These are phyloP conservation scores for Rhabdomys pumilio DNA, from an alignment of 2,797 vertebrate species.

Conservation along the genomic window DNA sequence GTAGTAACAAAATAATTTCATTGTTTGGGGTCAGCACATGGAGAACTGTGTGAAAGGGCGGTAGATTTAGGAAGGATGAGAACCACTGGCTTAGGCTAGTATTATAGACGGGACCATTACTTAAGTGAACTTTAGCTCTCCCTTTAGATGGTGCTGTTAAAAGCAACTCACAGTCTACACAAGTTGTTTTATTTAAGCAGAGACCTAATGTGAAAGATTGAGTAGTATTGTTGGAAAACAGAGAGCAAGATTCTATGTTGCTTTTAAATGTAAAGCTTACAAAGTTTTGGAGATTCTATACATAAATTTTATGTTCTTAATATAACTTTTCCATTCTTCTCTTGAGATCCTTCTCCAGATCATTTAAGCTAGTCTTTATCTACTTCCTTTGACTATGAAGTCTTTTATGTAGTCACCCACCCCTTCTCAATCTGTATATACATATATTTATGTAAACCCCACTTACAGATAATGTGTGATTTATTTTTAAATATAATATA, in stretches of 20 bases:
- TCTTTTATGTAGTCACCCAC: not conserved
- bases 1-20: not conserved
- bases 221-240: not conserved
- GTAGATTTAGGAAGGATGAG: not conserved
- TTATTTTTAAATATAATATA: conserved; percentile 9
- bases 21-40: not conserved
- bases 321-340: not conserved
- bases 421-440: not conserved
- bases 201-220: not conserved
- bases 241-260: not conserved
- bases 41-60: not conserved
- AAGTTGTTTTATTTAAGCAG: conserved; percentile 57
- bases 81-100: not conserved
- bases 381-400: not conserved
- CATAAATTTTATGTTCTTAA: not conserved
- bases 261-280: conserved; percentile 46
- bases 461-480: not conserved
- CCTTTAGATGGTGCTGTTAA: conserved; percentile 54
- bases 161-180: not conserved
- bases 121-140: conserved; percentile 34
- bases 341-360: not conserved
- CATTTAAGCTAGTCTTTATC: conserved; percentile 5
- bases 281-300: not conserved
- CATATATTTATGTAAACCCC: conserved; percentile 20
- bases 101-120: not conserved